These are phyloP conservation scores for Panulirus ornatus DNA, from an alignment of 1,140 invertebrate species.

Conservation along the genomic window DNA sequence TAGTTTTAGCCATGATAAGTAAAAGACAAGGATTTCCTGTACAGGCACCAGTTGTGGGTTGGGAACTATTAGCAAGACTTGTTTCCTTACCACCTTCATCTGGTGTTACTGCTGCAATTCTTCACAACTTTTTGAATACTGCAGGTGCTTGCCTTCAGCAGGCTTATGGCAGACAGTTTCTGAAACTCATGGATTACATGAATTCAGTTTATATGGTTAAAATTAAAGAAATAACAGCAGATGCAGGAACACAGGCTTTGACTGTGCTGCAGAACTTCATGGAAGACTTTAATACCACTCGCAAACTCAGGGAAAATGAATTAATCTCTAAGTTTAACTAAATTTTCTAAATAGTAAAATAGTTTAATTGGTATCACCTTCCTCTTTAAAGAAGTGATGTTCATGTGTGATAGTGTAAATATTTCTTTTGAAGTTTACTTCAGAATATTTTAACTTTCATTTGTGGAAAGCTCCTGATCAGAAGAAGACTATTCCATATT, in stretches of 20 bases:
- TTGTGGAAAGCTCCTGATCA: too few relatives aligned
- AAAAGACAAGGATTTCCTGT: constrained; percentile 11
- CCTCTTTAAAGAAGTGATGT: too few relatives aligned
- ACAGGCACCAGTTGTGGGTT: constrained; percentile 28
- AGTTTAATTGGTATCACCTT: too few relatives aligned
- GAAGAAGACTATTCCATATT: too few relatives aligned
- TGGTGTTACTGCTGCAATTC: constrained; percentile 15
- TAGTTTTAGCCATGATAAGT: constrained; percentile 28
- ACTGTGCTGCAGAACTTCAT: constrained; percentile 17
- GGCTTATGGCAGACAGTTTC: constrained; percentile 40
- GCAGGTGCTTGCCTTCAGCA: constrained; percentile 25
- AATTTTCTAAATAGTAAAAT: too few relatives aligned
- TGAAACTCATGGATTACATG: constrained; percentile 36
- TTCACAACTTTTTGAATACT: not conserved
- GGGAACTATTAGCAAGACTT: constrained; percentile 31
- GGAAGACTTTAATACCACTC: not conserved
- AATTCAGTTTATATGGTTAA: constrained; percentile 10
- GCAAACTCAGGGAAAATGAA: not conserved
- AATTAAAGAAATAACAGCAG: constrained; percentile 13
- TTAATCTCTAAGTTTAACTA: not conserved
- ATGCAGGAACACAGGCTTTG: not conserved
- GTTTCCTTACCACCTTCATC: constrained; percentile 10
- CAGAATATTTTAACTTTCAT: too few relatives aligned
- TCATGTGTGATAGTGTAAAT: too few relatives aligned
- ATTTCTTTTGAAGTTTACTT: too few relatives aligned